Base-by-base conservation (phyloP, 1,140 invertebrate species). In the Cydia fagiglandana region DNA sequence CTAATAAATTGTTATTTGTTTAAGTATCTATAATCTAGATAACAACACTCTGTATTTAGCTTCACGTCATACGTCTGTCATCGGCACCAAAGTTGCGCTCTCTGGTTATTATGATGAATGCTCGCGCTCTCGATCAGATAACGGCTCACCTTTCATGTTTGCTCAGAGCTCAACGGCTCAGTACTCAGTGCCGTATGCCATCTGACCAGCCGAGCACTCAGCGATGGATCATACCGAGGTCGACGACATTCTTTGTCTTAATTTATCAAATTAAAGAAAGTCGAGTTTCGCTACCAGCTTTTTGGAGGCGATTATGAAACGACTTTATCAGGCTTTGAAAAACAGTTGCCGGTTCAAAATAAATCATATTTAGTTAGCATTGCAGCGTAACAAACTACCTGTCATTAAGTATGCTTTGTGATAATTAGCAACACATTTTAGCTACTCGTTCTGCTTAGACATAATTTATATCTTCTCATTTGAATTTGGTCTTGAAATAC, bases 31-130 rank as follows among this genome's bases (percentile, higher is more conserved):
- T n/a, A n/a, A n/a, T n/a, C n/a, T n/a, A n/a, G n/a, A n/a, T n/a
- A n/a, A n/a, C n/a, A n/a, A n/a, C n/a, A n/a, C n/a, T n/a, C n/a
- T n/a, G n/a, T n/a, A n/a, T n/a, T n/a, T n/a, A n/a, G n/a, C n/a
- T n/a, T n/a, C n/a, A n/a, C n/a, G n/a, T n/a, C n/a, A n/a, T n/a
- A n/a, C n/a, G n/a, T n/a, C n/a, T n/a, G n/a, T n/a, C n/a, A n/a
- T n/a, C n/a, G n/a, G n/a, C n/a, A n/a, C n/a, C n/a, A n/a, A n/a
- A n/a, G n/a, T n/a, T n/a, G n/a, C n/a, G n/a, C n/a, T n/a, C n/a
- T n/a, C n/a, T n/a, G n/a, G 84, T 88, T 90, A 86, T 89, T 91
- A 88, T 91, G 89, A 91, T 88, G 86, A 87, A 91, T 89, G 84
- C 77, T 78, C 78, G 80, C 79, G 85, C 78, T 84, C 87, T 87